Percentiles rank a stretch among this genome's conserved stretches.
These are phyloP conservation scores for Apolygus lucorum DNA, from an alignment of 1,140 invertebrate genomes.

Conservation along the genomic window DNA sequence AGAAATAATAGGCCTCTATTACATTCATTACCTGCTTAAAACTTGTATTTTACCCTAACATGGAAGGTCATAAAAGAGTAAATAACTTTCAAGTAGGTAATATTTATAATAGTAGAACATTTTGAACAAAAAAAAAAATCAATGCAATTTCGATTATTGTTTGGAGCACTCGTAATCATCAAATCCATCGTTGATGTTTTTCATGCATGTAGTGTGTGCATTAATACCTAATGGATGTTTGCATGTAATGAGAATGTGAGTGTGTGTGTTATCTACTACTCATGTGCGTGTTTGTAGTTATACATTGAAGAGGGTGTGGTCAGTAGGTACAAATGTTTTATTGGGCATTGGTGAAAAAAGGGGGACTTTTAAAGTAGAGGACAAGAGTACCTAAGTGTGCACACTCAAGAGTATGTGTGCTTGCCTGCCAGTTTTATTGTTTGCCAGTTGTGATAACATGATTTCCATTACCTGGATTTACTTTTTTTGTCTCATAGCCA, in stretches of 20 bases:
- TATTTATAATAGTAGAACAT: too few relatives aligned
- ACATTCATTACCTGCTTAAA: too few relatives aligned
- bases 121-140: too few relatives aligned
- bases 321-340: background rate
- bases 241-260: background rate
- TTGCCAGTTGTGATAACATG: background rate
- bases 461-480: background rate
- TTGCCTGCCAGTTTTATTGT: too few relatives aligned
- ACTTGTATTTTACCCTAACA: too few relatives aligned
- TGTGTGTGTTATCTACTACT: background rate
- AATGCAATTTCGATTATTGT: too few relatives aligned
- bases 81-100: too few relatives aligned
- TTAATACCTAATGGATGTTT: background rate
- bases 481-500: slow-evolving; percentile 1
- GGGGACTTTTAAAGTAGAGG: too few relatives aligned
- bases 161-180: too few relatives aligned
- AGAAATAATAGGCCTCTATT: too few relatives aligned
- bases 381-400: background rate
- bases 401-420: background rate
- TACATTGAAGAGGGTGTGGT: background rate
- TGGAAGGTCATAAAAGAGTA: too few relatives aligned
- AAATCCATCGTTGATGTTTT: slow-evolving; percentile 5
- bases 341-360: too few relatives aligned
- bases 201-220: slow-evolving; percentile 11
- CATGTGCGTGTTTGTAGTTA: slow-evolving; percentile 2